These are phyloP conservation scores for Julus scandinavius DNA, from an alignment of 2,888 invertebrate genomes.

Conservation along the genomic window DNA sequence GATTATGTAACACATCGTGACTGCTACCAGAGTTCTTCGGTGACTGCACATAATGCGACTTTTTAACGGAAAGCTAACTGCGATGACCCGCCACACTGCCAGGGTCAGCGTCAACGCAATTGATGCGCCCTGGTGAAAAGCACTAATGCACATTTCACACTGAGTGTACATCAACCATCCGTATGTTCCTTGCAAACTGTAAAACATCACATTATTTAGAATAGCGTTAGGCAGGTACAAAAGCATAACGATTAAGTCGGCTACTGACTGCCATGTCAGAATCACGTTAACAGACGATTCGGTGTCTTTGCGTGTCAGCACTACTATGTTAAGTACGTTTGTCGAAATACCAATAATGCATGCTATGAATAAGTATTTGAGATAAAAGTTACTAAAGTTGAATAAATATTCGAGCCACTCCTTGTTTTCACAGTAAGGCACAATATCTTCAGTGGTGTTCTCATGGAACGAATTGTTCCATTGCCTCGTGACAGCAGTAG, in stretches of 20 bases:
- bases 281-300: slow-evolving; percentile 75
- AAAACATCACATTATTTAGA: background rate
- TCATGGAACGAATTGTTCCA: no score
- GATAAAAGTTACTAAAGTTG: no score
- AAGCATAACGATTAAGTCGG: slow-evolving; percentile 88
- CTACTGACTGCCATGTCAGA: slow-evolving; percentile 75
- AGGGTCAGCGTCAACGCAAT: background rate
- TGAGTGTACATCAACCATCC: background rate
- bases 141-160: background rate
- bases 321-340: slow-evolving; percentile 87
- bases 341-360: slow-evolving; percentile 90
- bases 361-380: no score
- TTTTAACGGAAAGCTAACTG: background rate
- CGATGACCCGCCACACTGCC: background rate
- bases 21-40: background rate
- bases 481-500: no score
- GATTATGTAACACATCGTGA: background rate
- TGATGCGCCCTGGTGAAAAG: background rate
- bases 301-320: slow-evolving; percentile 90
- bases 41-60: background rate
- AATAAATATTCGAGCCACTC: no score
- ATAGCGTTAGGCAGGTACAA: slow-evolving; percentile 80
- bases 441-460: no score
- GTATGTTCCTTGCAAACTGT: background rate
- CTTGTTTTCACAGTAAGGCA: no score